phyloP scores from a whole-genome alignment of 2,888 invertebrate species.

The Strigamia transsilvanica region DNA sequence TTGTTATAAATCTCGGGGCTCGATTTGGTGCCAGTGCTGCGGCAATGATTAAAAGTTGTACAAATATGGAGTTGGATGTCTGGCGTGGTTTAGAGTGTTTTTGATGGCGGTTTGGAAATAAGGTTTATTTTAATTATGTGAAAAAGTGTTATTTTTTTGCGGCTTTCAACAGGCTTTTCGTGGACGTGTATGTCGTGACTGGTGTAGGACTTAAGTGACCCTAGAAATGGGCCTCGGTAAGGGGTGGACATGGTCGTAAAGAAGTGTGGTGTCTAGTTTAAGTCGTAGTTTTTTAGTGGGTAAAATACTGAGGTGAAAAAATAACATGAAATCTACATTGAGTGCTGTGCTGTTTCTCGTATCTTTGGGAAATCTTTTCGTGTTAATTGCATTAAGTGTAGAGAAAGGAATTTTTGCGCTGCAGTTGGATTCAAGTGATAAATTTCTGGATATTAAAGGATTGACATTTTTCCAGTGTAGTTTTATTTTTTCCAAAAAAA shows the following conservation, averaged over 20 bases:
- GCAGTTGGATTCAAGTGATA: conserved; percentile 13
- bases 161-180: conserved; percentile 20
- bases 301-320: conserved; percentile 42
- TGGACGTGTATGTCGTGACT: conserved; percentile 43
- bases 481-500: conserved; percentile 4
- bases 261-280: conserved; percentile 32
- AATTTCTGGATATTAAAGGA: conserved; percentile 1
- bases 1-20: no score
- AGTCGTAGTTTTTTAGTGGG: conserved; percentile 29
- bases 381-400: conserved; percentile 46
- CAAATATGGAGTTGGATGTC: no score
- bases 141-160: conserved; percentile 19
- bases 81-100: not conserved
- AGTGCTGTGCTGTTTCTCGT: conserved; percentile 36
- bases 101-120: not conserved
- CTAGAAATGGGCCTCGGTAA: conserved; percentile 46
- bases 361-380: conserved; percentile 37
- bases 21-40: no score
- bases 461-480: conserved; percentile 26
- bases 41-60: no score
- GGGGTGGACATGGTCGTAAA: conserved; percentile 49
- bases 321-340: conserved; percentile 49
- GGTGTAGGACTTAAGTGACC: conserved; percentile 38
- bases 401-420: conserved; percentile 13
- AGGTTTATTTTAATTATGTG: conserved; percentile 33